Evolutionary conservation across 2,888 invertebrate genomes (phyloP).

Genomic region (Pemphredon lugubris): DNA sequence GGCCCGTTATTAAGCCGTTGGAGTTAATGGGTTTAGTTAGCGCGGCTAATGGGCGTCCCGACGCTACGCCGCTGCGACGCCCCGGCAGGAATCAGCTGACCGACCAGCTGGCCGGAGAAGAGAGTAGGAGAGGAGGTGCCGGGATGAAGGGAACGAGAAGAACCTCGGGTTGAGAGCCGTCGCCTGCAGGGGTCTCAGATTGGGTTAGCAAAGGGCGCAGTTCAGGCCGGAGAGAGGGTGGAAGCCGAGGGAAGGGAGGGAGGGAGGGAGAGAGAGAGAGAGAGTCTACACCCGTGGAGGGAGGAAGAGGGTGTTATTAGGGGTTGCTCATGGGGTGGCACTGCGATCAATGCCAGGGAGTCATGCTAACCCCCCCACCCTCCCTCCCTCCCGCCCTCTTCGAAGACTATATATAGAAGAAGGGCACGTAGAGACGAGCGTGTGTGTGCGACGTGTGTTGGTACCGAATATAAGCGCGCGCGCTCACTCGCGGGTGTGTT

Average conservation of each 20-base stretch:
- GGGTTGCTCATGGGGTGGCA: conserved; percentile 80
- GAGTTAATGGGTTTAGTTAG: conserved; percentile 76
- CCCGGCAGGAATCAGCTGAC: conserved; percentile 75
- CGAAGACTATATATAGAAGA: conserved; percentile 65
- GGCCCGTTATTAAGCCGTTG: conserved; percentile 69
- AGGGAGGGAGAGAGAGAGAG: too few species aligned
- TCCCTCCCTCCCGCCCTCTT: conserved; percentile 18
- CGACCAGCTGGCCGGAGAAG: conserved; percentile 74
- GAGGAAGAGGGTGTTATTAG: conserved; percentile 77
- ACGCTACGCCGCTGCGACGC: conserved; percentile 51
- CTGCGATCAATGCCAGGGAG: conserved; percentile 80
- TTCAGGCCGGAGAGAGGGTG: conserved; percentile 55
- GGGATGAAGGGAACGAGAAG: conserved; percentile 16
- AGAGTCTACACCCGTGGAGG: conserved; percentile 59
- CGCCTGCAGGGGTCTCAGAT: conserved; percentile 69
- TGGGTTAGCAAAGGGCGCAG: conserved; percentile 74
- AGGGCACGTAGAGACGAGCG: background rate
- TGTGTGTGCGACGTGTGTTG: too few species aligned
- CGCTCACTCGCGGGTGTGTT: conserved; percentile 34
- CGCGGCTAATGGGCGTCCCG: conserved; percentile 65
- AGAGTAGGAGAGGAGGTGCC: too few species aligned
- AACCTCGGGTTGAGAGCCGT: conserved; percentile 63
- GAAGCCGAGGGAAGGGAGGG: conserved; percentile 43
- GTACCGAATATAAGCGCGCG: too few species aligned
- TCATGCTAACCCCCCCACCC: conserved; percentile 75